A percentile compares a stretch with the other conserved stretches of the same genome.
Conservation (phyloP, 2,888 invertebrate species). For the Proisotoma minuta region DNA sequence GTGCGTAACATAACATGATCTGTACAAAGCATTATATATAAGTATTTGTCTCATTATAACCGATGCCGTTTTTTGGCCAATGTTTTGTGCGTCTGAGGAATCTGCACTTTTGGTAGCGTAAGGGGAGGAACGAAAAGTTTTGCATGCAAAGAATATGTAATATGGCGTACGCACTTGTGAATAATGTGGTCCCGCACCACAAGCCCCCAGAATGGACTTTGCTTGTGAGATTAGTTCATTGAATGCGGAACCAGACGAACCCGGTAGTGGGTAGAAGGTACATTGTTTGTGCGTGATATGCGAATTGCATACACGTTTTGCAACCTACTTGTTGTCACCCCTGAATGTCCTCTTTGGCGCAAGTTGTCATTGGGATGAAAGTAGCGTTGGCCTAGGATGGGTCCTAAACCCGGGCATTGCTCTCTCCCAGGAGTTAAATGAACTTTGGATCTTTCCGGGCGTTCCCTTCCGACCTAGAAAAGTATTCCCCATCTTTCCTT, state of each 20-base stretch:
- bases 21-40: background rate
- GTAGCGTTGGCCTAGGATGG: background rate
- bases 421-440: constrained; percentile 18
- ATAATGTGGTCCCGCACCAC: no score
- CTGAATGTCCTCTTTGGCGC: no score
- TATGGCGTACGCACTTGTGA: background rate
- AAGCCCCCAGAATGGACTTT: no score
- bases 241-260: constrained; percentile 2
- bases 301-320: background rate
- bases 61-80: background rate
- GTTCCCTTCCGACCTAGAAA: constrained; percentile 1
- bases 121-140: background rate
- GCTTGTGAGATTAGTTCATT: constrained; percentile 4
- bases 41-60: background rate
- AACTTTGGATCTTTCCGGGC: constrained; percentile 10
- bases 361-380: background rate
- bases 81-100: background rate
- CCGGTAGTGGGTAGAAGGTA: background rate
- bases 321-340: no score
- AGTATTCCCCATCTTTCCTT: no score
- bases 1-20: background rate
- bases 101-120: background rate
- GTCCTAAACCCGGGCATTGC: constrained; percentile 20
- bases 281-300: background rate
- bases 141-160: background rate